These are phyloP conservation scores for Amazonetta brasiliensis DNA, from an alignment of 2,797 vertebrate species.

Conservation along the genomic window DNA sequence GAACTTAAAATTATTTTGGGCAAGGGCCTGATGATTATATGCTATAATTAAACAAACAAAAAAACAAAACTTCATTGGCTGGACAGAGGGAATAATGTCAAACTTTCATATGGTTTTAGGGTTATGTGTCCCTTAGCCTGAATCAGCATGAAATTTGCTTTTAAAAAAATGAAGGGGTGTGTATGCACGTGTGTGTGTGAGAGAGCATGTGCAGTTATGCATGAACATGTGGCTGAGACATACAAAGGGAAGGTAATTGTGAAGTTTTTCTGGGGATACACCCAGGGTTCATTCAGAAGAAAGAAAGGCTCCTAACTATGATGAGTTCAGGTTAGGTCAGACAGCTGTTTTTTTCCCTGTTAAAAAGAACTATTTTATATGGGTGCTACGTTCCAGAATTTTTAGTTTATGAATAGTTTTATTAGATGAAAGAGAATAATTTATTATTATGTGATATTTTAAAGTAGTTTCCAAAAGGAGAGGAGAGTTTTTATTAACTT, in stretches of 20 bases:
- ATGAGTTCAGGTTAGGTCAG: not conserved
- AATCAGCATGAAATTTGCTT: not conserved
- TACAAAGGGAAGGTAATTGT: not conserved
- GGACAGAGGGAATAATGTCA: not conserved
- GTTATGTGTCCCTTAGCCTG: not conserved
- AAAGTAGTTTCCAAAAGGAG: not conserved
- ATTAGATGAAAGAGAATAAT: not conserved
- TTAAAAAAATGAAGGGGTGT: fast-evolving
- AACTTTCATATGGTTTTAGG: not conserved
- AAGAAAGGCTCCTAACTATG: not conserved
- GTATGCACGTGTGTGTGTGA: fast-evolving
- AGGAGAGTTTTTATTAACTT: not conserved
- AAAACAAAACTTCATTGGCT: not conserved
- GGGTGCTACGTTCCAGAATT: not conserved
- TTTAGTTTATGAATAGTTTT: not conserved
- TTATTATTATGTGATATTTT: not conserved
- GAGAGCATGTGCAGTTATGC: not conserved
- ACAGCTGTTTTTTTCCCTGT: not conserved
- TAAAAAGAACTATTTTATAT: not conserved
- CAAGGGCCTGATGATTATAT: not conserved
- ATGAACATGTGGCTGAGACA: not conserved
- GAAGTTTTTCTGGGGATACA: not conserved
- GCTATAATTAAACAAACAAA: not conserved
- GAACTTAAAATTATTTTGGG: not conserved
- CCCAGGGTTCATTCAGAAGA: not conserved